Base-by-base conservation (phyloP, 2,888 invertebrate species). In the Neuroscelio doddi region DNA sequence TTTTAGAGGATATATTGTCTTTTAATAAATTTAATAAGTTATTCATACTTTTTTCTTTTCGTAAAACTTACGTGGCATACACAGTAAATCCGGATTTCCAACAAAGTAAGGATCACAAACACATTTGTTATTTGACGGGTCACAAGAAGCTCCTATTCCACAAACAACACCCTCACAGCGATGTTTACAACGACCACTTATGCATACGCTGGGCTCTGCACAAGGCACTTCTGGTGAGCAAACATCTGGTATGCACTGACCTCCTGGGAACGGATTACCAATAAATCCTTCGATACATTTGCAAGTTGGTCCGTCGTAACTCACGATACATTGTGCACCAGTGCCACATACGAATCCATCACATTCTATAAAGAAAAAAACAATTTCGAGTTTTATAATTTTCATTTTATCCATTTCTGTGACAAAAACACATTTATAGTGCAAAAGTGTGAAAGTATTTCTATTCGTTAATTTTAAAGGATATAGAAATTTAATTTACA, bases 231-330 rank as follows among this genome's bases (percentile, higher is more conserved):
- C 88, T 1, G 91, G 87, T 0, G 93, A 93, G 82, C 96, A 96
- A 49, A 93, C 87, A 83, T 95, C 95, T 47, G 92, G 91, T 51
- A 88, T 87, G 79, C 96, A 96, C 51, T 88, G 88, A 30, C 96
- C 96, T 17, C 96, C 96, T 0, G 95, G 93, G 87, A 96, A 96
- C 4, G 96, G 95, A 85, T 96, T 96, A 14, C 96, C 96, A 55
- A 91, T 89, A 82, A 91, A 92, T 41, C 95, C 95, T 80, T 94
- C 93, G 1, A 92, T 89, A 78, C 96, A 96, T 79, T 93, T 92
- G 80, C 96, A 96, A 3, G 95, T 95, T 10, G 95, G 94, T 9
- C 95, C 96, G 14, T 89, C 88, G 70, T 91, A 90, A 26, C 94
- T 92, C 63, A 93, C 92, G 70, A 96, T 93, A 78, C 95, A 96